A percentile compares a stretch with the other conserved stretches of the same genome.
Evolutionary conservation across 2,113 vertebrate genomes (phyloP).

Genomic region (Scopus umbretta): DNA sequence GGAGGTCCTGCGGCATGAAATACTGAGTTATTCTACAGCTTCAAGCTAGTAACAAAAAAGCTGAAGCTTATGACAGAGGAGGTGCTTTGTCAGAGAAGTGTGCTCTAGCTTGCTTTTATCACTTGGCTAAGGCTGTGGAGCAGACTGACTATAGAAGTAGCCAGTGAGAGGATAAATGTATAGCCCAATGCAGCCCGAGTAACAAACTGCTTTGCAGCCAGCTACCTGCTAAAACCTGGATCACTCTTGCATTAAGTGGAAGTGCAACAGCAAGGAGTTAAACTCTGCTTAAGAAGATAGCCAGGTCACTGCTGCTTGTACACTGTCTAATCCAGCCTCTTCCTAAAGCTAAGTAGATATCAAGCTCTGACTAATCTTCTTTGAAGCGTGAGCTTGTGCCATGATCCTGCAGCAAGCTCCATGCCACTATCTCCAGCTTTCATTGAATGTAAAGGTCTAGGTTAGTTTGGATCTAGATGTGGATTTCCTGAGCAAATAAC

Average conservation of each 20-base stretch:
- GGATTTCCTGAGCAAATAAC: not conserved
- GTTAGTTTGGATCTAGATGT: not conserved
- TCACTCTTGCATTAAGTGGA: not conserved
- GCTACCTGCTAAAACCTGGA: not conserved
- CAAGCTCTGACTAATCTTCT: slow-evolving; percentile 49
- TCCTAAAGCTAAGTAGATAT: not conserved
- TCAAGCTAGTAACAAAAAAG: not conserved
- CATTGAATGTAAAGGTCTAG: not conserved
- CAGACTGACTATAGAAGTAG: not conserved
- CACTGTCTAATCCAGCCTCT: slow-evolving; percentile 24
- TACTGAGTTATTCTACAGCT: not conserved
- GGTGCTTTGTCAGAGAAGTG: not conserved
- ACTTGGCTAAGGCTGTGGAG: not conserved
- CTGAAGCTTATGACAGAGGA: not conserved
- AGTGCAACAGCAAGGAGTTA: not conserved
- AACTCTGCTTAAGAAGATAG: not conserved
- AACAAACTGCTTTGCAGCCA: not conserved
- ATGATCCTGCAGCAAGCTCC: not conserved
- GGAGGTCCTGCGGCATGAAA: not conserved
- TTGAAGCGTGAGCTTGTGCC: slow-evolving; percentile 3
- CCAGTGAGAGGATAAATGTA: not conserved
- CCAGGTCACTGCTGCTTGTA: slow-evolving; percentile 1
- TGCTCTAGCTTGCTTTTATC: not conserved
- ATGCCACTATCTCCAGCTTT: not conserved
- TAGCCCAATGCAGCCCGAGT: not conserved